These are phyloP conservation scores for Cryptoprocta ferox DNA, from an alignment of 2,797 vertebrate genomes.

Conservation along the genomic window DNA sequence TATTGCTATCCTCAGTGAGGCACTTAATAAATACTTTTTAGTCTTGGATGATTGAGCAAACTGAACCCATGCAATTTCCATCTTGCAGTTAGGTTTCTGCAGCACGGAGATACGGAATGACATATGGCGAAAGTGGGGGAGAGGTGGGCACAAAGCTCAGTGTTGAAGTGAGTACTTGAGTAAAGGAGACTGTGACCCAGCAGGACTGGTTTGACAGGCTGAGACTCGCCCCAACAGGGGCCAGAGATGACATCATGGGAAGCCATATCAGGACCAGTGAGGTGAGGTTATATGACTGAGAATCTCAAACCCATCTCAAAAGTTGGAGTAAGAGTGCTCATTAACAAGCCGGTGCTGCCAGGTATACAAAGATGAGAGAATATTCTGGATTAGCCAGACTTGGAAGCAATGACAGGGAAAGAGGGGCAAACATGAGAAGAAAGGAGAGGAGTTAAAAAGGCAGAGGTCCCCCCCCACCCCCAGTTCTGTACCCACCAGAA, in stretches of 20 bases:
- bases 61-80: constrained; percentile 17
- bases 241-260: constrained; percentile 75
- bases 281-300: not conserved
- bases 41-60: constrained; percentile 55
- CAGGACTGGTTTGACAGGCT: constrained; percentile 58
- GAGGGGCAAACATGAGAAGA: not conserved
- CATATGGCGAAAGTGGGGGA: not conserved
- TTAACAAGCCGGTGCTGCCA: not conserved
- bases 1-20: constrained; percentile 23
- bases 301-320: constrained; percentile 43
- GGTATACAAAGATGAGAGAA: not conserved
- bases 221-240: constrained; percentile 35
- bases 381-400: not conserved
- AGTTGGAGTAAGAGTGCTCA: not conserved
- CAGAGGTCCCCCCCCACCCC: not conserved
- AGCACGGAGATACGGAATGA: not conserved
- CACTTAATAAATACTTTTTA: constrained; percentile 66
- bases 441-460: not conserved
- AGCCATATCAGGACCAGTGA: not conserved
- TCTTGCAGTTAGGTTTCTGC: constrained; percentile 63
- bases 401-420: not conserved
- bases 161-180: constrained; percentile 43
- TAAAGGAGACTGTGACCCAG: constrained; percentile 15
- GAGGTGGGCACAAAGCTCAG: not conserved
- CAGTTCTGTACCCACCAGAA: not conserved